Base-by-base conservation (phyloP, 2,797 vertebrate species). In the Hirundo rustica region DNA sequence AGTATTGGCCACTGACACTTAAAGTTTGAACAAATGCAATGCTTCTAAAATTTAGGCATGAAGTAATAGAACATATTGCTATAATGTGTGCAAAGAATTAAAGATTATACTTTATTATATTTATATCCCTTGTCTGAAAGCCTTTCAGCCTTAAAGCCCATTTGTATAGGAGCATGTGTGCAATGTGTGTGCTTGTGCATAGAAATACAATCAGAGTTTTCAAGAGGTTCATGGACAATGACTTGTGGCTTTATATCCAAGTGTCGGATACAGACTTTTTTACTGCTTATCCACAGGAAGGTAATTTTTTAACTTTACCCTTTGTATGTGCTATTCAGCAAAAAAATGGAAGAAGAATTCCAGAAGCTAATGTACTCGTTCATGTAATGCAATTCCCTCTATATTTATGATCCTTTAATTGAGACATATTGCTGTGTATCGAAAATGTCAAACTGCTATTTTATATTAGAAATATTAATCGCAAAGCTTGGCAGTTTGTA, bases 381-480 rank as follows among this genome's bases (percentile, higher is more conserved):
- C 4, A 10, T 62, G n/a, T 92, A 60, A 76, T 73, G 26, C 7
- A 9, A 53, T 70, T 95, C 40, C 25, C 36, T 82, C 55, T 78
- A 22, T 68, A 88, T 87, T 65, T 62, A 30, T 70, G 44, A 76
- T 75, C 60, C 48, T 82, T 93, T 96, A 94, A 89, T 92, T 87
- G 74, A 93, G 81, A 62, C 74, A 70, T 72, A 92, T 85, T 86
- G 77, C 80, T 51, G n/a, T 64, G 48, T 76, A 66, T 81, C 23
- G 65, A 73, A 94, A 95, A 94, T 89, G 78, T 85, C 74, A 82
- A 51, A 81, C 25, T 93, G 29, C 36, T 85, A 58, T 89, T 94
- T 93, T 71, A 25, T 81, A 68, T 87, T 89, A 66, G 61, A 94
- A 93, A 79, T 76, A 73, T 89, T 91, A 87, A 85, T 93, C 1